Evolutionary conservation across 2,113 vertebrate genomes (phyloP).

Genomic region (Dissostichus mawsoni): DNA sequence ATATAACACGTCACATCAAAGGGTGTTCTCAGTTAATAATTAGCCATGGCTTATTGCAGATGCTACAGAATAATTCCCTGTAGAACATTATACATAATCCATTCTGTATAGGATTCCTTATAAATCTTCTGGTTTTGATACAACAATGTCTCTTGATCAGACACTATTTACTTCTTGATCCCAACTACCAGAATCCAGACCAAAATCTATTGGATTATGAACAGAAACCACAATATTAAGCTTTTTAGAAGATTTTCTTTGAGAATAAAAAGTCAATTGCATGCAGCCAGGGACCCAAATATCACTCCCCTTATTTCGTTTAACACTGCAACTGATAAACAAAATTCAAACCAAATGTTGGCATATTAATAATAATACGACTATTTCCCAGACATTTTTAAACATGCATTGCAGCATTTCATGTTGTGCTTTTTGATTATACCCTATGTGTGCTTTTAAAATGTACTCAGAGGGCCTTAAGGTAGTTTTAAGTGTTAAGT

Average conservation of each 20-base stretch:
- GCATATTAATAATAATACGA: too few species aligned
- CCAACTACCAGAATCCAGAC: not conserved
- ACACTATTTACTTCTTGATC: not conserved
- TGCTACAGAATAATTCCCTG: not conserved
- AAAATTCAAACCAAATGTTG: not conserved
- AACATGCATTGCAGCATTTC: too few species aligned
- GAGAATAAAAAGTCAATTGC: not conserved
- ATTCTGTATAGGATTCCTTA: not conserved
- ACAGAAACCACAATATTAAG: not conserved
- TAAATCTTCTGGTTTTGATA: not conserved
- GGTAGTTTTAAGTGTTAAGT: not conserved
- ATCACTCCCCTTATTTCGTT: not conserved
- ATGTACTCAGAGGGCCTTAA: not conserved
- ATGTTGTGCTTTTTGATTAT: too few species aligned
- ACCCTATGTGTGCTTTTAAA: not conserved
- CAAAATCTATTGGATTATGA: not conserved
- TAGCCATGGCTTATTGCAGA: not conserved
- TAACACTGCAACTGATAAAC: not conserved
- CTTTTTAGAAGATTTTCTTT: not conserved
- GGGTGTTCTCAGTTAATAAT: too few species aligned
- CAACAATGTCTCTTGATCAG: not conserved
- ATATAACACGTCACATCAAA: conserved; percentile 8
- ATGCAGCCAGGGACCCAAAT: not conserved
- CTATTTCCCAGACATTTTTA: too few species aligned
- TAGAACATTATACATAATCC: not conserved